Percentiles rank a stretch among this genome's conserved stretches.
phyloP scores from a whole-genome alignment of 23 tunicate genomes.

The Trididemnum nubilum region DNA sequence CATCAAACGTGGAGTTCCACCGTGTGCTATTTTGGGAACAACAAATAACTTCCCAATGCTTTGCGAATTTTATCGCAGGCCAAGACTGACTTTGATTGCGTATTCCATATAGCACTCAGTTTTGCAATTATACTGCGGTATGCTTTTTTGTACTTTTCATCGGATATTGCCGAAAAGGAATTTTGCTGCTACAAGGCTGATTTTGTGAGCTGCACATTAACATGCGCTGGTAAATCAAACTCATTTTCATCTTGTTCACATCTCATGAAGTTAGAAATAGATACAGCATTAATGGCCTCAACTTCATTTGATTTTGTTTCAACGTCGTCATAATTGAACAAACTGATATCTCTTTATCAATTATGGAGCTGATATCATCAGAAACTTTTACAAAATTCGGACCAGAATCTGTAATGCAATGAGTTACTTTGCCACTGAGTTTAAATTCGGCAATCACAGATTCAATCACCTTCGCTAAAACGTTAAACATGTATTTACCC shows the following conservation, averaged over 20 bases:
- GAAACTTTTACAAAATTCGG: not conserved
- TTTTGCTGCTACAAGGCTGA: not conserved
- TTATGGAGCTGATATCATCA: not conserved
- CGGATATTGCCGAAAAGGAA: not conserved
- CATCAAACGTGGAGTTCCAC: constrained; percentile 18
- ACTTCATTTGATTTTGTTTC: not conserved
- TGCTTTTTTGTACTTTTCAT: not conserved
- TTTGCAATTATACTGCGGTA: constrained; percentile 11
- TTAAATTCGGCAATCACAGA: not conserved
- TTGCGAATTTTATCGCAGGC: constrained; percentile 3
- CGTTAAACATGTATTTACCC: not conserved
- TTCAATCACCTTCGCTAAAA: not conserved
- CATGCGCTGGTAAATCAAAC: not conserved
- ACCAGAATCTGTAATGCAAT: not conserved
- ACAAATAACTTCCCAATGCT: constrained; percentile 17
- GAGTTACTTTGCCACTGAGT: not conserved
- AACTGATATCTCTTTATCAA: not conserved
- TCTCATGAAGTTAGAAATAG: not conserved
- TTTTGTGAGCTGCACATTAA: constrained; percentile 16
- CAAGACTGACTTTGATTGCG: constrained; percentile 11
- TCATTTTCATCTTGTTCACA: not conserved
- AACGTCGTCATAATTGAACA: not conserved
- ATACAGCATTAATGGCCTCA: not conserved
- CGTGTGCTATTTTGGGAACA: not conserved
- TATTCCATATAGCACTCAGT: constrained; percentile 22